Conservation (phyloP, 2,888 invertebrate genomes). For the Eupithecia inturbata region DNA sequence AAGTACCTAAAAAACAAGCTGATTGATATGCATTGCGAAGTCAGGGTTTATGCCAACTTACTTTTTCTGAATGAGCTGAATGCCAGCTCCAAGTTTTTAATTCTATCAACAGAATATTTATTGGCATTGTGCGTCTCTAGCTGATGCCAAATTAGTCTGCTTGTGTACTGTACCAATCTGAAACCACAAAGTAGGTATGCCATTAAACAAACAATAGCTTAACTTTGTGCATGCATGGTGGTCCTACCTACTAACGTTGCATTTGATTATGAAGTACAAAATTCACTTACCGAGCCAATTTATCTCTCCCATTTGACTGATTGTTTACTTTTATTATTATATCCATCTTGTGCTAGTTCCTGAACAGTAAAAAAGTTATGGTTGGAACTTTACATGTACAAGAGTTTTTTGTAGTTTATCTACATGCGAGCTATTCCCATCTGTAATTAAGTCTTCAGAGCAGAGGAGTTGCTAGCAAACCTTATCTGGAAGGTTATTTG, state of each 20-base stretch:
- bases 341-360: conserved; percentile 60
- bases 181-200: conserved; percentile 40
- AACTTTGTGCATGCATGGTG: neutral
- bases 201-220: neutral
- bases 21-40: neutral
- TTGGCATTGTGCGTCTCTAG: conserved; percentile 85
- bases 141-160: conserved; percentile 91
- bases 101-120: conserved; percentile 87
- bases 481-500: neutral
- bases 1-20: neutral
- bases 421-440: neutral
- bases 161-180: conserved; percentile 93
- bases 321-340: conserved; percentile 79
- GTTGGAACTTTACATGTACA: neutral
- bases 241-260: neutral
- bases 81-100: conserved; percentile 92
- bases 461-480: neutral
- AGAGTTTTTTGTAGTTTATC: neutral
- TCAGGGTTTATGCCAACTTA: conserved; percentile 64
- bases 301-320: conserved; percentile 83
- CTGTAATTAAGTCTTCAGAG: neutral
- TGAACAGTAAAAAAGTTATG: neutral
- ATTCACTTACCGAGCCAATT: conserved; percentile 76
- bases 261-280: neutral
- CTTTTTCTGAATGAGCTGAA: conserved; percentile 94